A percentile compares a stretch with the other conserved stretches of the same genome.
Conservation (phyloP, 2,888 invertebrate genomes). For the Parnassius smintheus region DNA sequence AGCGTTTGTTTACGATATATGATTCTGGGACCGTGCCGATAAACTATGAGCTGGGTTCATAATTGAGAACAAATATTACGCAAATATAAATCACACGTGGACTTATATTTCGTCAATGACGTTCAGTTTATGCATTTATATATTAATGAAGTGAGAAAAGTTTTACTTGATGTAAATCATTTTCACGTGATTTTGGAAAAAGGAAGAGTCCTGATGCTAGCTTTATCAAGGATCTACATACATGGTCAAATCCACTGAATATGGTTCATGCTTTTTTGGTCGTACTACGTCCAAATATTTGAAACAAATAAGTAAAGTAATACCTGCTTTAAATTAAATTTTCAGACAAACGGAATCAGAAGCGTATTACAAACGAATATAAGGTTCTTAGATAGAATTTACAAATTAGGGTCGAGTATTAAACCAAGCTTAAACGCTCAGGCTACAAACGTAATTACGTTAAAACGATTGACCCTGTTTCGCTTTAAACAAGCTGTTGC, state of each 20-base stretch:
- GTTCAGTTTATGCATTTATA: too few relatives aligned
- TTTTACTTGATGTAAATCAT: too few relatives aligned
- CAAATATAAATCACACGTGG: neutral
- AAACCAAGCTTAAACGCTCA: conserved; percentile 6
- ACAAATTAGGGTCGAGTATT: conserved; percentile 12
- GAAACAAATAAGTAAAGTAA: too few relatives aligned
- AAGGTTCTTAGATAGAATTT: conserved; percentile 1
- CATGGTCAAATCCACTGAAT: too few relatives aligned
- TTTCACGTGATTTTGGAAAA: too few relatives aligned
- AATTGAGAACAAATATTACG: conserved; percentile 21
- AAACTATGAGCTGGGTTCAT: conserved; percentile 6
- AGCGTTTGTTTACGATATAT: conserved; percentile 14
- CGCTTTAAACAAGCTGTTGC: too few relatives aligned
- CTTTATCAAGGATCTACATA: too few relatives aligned
- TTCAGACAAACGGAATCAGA: neutral
- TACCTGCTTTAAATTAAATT: too few relatives aligned
- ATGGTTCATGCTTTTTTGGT: too few relatives aligned
- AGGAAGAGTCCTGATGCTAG: too few relatives aligned
- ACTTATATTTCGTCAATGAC: neutral
- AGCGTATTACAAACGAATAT: conserved; percentile 1
- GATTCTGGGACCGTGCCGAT: conserved; percentile 9
- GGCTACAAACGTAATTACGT: conserved; percentile 6
- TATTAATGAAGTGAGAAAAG: too few relatives aligned
- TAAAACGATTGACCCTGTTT: neutral
- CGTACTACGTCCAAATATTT: too few relatives aligned